Base-by-base conservation (phyloP, 2,888 invertebrate species). In the Shargacucullia verbasci region DNA sequence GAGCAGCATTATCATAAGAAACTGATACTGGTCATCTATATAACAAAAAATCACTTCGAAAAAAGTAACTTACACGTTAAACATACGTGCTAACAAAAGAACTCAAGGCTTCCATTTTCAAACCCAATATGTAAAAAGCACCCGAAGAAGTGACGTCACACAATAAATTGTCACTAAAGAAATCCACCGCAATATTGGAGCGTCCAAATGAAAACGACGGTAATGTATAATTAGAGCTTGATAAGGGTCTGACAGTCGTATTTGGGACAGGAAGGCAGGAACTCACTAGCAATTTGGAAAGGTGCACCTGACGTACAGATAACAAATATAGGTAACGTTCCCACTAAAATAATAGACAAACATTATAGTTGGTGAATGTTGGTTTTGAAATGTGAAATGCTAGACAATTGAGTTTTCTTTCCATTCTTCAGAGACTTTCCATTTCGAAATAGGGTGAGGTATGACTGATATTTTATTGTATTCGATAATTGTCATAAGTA, bases 171-270 rank as follows among this genome's bases (percentile, higher is more conserved):
- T 82, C 81, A 81, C 82, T 73, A 74, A 82, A 82, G 80, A 81
- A 85, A 84, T 78, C 80, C 78, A 78, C 80, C 79, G 69, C 71
- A 80, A 85, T 83, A 84, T 81, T 79, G 78, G 76, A 72, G 71
- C 77, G 76, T 82, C 82, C 84, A 87, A 92, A 91, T 90, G 88
- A 90, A 89, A 88, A 85, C 86, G 83, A 82, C 86, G 84, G 90
- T 90, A 91, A 91, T 92, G 89, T 91, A 92, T 92, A 92, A 92
- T 92, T 93, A 91, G 83, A 85, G 74, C 74, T 83, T 92, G 92
- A 93, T 87, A 87, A 88, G 92, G 92, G 92, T 93, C 87, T 86
- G 92, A 93, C 92, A 92, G 90, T 85, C 80, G 90, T 90, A 89
- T 91, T 91, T 86, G 86, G 89, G 86, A 85, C 88, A 87, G 86